Evolutionary conservation across 1,140 invertebrate species (phyloP).

Genomic region (Bombus balteatus): DNA sequence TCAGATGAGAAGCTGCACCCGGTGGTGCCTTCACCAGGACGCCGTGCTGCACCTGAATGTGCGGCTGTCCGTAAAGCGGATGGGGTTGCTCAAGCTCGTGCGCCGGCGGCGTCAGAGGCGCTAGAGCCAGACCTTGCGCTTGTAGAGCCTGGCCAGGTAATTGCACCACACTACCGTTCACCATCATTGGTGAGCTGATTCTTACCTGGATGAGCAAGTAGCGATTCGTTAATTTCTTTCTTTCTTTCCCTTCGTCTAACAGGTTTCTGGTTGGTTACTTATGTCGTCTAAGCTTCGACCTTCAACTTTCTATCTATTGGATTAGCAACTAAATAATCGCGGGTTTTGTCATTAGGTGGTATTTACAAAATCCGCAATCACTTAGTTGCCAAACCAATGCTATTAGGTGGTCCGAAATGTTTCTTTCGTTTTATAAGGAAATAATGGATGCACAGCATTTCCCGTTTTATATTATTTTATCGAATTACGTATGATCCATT

Average conservation of each 20-base stretch:
- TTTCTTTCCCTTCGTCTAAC: no score
- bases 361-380: no score
- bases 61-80: constrained; percentile 78
- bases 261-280: no score
- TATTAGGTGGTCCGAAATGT: no score
- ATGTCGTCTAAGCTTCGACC: not conserved
- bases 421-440: no score
- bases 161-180: constrained; percentile 76
- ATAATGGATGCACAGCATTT: no score
- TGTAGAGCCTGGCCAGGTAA: constrained; percentile 69
- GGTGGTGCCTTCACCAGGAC: constrained; percentile 77
- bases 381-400: no score
- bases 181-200: constrained; percentile 78
- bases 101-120: constrained; percentile 85
- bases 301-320: no score
- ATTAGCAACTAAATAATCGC: no score
- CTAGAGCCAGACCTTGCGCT: constrained; percentile 75
- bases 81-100: constrained; percentile 83
- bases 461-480: no score
- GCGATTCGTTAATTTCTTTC: not conserved
- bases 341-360: no score
- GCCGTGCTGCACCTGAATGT: constrained; percentile 76
- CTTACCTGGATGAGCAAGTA: constrained; percentile 67
- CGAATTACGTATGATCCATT: no score
- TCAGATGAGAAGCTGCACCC: constrained; percentile 74